phyloP scores from a whole-genome alignment of 2,797 vertebrate genomes.

The Morelia viridis region DNA sequence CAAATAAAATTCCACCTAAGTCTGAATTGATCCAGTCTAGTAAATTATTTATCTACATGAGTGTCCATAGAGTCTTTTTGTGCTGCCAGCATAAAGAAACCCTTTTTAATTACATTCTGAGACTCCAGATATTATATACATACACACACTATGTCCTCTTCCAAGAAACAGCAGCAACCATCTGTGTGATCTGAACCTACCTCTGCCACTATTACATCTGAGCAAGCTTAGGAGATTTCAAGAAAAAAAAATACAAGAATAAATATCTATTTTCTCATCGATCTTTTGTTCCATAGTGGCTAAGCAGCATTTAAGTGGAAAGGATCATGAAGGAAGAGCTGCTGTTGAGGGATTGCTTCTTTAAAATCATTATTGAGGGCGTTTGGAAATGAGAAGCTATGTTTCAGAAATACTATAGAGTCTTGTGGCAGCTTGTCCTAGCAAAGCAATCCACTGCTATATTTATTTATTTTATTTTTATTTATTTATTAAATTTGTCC shows the following conservation, averaged over 20 bases:
- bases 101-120: background rate
- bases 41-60: background rate
- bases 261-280: background rate
- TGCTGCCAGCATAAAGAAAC: background rate
- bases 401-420: background rate
- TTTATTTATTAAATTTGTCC: no score
- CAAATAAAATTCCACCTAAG: background rate
- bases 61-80: background rate
- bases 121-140: no score
- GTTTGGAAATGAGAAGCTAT: background rate
- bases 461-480: no score
- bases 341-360: background rate
- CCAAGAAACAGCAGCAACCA: no score
- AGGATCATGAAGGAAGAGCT: background rate
- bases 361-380: background rate
- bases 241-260: background rate
- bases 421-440: background rate
- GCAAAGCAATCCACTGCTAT: background rate
- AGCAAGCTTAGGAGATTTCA: background rate
- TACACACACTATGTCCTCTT: no score
- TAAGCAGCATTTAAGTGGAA: background rate
- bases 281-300: background rate
- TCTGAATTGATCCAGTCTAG: background rate
- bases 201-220: background rate
- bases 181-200: background rate